These are phyloP conservation scores for Drosophila kambysellisi DNA, from an alignment of 2,888 invertebrate species.

Conservation along the genomic window DNA sequence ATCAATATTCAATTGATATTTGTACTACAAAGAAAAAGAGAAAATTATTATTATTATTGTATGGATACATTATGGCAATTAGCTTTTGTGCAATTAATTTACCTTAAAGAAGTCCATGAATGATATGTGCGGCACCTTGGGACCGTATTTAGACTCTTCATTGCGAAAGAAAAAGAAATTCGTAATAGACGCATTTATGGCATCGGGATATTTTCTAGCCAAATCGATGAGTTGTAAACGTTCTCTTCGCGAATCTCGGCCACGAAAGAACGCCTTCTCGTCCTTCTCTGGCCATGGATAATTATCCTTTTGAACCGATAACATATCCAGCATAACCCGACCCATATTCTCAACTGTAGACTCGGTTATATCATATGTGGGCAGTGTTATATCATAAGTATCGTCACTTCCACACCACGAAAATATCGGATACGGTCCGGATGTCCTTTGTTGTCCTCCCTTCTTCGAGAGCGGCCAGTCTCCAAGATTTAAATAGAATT, in stretches of 20 bases:
- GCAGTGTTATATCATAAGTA: conserved; percentile 95
- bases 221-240: conserved; percentile 93
- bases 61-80: neutral
- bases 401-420: conserved; percentile 98
- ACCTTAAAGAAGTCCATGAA: conserved; percentile 98
- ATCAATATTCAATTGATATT: conserved; percentile 97
- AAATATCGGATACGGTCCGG: conserved; percentile 91
- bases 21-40: conserved; percentile 88
- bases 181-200: conserved; percentile 96
- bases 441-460: conserved; percentile 83
- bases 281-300: conserved; percentile 90
- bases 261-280: conserved; percentile 94
- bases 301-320: conserved; percentile 94
- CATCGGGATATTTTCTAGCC: conserved; percentile 90
- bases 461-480: conserved; percentile 95
- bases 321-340: conserved; percentile 94
- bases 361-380: conserved; percentile 97
- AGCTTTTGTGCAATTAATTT: conserved; percentile 41
- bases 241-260: conserved; percentile 95
- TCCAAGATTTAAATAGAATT: conserved; percentile 96
- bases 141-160: conserved; percentile 93
- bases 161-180: conserved; percentile 98
- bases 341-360: conserved; percentile 97
- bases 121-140: conserved; percentile 92
- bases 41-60: neutral